Percentiles rank a stretch among this genome's conserved stretches.
Evolutionary conservation across 2,113 vertebrate genomes (phyloP).

Genomic region (Ictalurus furcatus): DNA sequence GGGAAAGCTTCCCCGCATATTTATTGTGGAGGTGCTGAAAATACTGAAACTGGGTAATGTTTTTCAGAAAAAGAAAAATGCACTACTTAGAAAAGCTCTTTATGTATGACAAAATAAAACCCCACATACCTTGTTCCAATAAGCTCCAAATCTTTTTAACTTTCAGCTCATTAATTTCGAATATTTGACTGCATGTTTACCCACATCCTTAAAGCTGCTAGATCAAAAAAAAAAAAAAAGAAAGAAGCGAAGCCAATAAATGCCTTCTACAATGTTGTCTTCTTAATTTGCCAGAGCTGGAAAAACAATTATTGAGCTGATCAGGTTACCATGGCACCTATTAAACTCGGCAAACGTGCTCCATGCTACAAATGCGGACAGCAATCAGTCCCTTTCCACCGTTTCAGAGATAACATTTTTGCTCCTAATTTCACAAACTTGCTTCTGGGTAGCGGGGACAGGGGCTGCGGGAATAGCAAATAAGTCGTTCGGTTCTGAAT

Average conservation of each 20-base stretch:
- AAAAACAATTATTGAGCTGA: constrained; percentile 72
- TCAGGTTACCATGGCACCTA: constrained; percentile 71
- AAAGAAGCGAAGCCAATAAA: constrained; percentile 41
- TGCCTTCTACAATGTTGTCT: constrained; percentile 62
- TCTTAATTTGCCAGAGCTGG: constrained; percentile 70
- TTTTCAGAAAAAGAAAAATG: neutral
- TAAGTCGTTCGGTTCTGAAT: constrained; percentile 62
- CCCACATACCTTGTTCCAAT: neutral
- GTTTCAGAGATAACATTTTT: constrained; percentile 68
- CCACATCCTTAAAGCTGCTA: constrained; percentile 46
- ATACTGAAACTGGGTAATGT: neutral
- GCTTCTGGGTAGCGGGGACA: constrained; percentile 63
- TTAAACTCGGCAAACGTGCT: constrained; percentile 69
- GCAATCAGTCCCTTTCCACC: constrained; percentile 67
- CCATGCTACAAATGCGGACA: constrained; percentile 67
- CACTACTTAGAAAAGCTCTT: neutral
- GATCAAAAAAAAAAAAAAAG: constrained; percentile 12
- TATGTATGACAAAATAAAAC: neutral
- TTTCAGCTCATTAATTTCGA: neutral
- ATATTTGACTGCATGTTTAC: constrained; percentile 17
- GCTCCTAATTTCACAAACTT: constrained; percentile 70
- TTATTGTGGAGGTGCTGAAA: neutral
- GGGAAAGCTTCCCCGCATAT: neutral
- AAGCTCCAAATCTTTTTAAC: neutral
- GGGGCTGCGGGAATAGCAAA: constrained; percentile 61